Conservation (phyloP, 2,888 invertebrate species). For the Ernsta delagoae region DNA sequence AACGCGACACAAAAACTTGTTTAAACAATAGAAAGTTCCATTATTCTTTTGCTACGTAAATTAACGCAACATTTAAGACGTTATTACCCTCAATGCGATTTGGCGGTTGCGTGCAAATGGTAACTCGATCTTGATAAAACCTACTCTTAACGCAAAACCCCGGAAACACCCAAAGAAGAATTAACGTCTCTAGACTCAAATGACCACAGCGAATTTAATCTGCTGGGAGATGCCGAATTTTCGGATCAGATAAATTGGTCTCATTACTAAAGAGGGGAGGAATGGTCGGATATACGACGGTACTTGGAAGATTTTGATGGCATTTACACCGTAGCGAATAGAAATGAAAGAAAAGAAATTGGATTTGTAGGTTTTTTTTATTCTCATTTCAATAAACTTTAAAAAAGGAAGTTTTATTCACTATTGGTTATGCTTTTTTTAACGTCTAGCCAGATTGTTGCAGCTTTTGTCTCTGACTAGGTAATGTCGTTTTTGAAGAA, state of each 20-base stretch:
- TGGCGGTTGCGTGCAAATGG: neutral
- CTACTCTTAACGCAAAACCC: conserved; percentile 8
- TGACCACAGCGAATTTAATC: conserved; percentile 62
- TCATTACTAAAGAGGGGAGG: conserved; percentile 61
- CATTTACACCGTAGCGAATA: conserved; percentile 46
- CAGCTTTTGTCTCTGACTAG: too few relatives aligned
- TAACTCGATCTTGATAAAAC: neutral
- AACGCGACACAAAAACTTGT: too few relatives aligned
- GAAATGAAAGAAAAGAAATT: neutral
- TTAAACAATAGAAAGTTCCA: too few relatives aligned
- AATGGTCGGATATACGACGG: conserved; percentile 42
- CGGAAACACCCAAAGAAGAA: conserved; percentile 36
- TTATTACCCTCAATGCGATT: neutral
- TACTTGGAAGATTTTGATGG: conserved; percentile 17
- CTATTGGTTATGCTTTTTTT: too few relatives aligned
- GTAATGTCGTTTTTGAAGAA: too few relatives aligned
- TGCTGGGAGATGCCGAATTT: conserved; percentile 56
- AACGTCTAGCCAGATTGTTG: too few relatives aligned
- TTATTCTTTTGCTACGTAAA: too few relatives aligned
- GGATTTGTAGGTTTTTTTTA: neutral
- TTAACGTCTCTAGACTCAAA: conserved; percentile 42
- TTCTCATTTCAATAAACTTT: too few relatives aligned
- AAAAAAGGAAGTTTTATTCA: too few relatives aligned
- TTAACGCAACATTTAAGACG: too few relatives aligned
- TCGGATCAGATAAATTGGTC: conserved; percentile 66